Conservation (phyloP, 1,140 invertebrate species). For the Formica exsecta region DNA sequence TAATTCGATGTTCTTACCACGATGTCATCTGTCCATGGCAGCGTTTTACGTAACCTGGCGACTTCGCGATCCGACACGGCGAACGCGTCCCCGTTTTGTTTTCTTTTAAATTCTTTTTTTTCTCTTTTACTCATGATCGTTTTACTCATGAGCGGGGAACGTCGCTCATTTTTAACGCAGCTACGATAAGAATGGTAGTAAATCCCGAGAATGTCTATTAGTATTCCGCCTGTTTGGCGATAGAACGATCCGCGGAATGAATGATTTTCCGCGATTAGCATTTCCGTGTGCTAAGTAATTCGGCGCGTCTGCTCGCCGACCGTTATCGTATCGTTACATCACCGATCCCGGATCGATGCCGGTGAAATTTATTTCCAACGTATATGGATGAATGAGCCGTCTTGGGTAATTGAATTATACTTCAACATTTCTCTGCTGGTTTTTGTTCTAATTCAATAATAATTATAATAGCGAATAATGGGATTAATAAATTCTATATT, state of each 20-base stretch:
- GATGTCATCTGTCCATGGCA: conserved; percentile 72
- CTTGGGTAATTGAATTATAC: conserved; percentile 1
- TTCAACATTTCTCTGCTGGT: not conserved
- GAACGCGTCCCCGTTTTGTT: conserved; percentile 4
- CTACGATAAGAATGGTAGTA: conserved; percentile 63
- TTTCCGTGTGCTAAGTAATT: conserved; percentile 57
- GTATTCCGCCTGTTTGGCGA: conserved; percentile 60
- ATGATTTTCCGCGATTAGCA: conserved; percentile 64
- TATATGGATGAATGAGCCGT: not conserved
- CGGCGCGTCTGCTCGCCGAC: conserved; percentile 41
- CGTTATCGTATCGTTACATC: conserved; percentile 41
- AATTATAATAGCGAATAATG: not conserved
- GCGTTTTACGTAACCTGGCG: conserved; percentile 70
- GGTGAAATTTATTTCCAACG: not conserved
- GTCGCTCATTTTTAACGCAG: conserved; percentile 64
- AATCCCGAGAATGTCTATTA: conserved; percentile 63
- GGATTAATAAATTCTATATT: not conserved
- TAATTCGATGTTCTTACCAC: conserved; percentile 75
- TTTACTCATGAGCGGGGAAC: conserved; percentile 30
- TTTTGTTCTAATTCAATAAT: not conserved
- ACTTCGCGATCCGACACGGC: conserved; percentile 56
- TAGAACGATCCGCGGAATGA: conserved; percentile 63
- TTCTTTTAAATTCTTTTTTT: conserved; percentile 5
- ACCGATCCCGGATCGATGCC: conserved; percentile 41
- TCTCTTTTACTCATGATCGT: not conserved